Conservation (phyloP, 2,113 vertebrate species). For the Tenebrosternarchus preto region DNA sequence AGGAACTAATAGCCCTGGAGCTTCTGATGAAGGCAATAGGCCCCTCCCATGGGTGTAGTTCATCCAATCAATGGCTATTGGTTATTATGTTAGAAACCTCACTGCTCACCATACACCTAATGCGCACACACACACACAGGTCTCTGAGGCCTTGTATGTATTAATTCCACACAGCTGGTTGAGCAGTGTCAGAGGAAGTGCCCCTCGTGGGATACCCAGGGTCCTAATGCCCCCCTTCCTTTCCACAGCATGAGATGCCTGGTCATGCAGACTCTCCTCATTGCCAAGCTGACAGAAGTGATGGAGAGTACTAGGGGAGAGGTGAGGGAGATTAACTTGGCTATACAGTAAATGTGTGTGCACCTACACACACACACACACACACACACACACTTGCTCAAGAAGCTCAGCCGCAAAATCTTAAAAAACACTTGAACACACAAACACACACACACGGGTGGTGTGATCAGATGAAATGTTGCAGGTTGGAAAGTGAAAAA, state of each 20-base stretch:
- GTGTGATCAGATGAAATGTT: slow-evolving; percentile 66
- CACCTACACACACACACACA: slow-evolving; percentile 28
- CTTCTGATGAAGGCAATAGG: not conserved
- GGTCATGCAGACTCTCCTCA: not conserved
- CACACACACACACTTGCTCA: slow-evolving; percentile 25
- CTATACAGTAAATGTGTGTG: slow-evolving; percentile 43
- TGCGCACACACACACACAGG: slow-evolving; percentile 39
- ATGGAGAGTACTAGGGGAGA: slow-evolving; percentile 7
- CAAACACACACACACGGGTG: slow-evolving; percentile 50
- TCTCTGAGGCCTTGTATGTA: slow-evolving; percentile 40
- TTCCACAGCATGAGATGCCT: slow-evolving; percentile 41
- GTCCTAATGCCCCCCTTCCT: slow-evolving; percentile 58
- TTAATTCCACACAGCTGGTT: slow-evolving; percentile 18
- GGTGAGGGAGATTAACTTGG: slow-evolving; percentile 21
- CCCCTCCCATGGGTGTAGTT: slow-evolving; percentile 15
- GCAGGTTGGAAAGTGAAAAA: slow-evolving; percentile 71
- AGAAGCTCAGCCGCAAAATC: too few relatives aligned
- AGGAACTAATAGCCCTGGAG: not conserved
- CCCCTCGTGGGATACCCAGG: slow-evolving; percentile 33
- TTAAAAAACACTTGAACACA: slow-evolving; percentile 46
- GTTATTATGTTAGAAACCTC: slow-evolving; percentile 21
- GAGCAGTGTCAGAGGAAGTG: slow-evolving; percentile 16
- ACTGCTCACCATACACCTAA: slow-evolving; percentile 19
- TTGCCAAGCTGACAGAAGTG: slow-evolving; percentile 40
- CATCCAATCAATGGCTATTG: slow-evolving; percentile 34